These are phyloP conservation scores for Eulacestoma nigropectus DNA, from an alignment of 2,113 vertebrate species.

Conservation along the genomic window DNA sequence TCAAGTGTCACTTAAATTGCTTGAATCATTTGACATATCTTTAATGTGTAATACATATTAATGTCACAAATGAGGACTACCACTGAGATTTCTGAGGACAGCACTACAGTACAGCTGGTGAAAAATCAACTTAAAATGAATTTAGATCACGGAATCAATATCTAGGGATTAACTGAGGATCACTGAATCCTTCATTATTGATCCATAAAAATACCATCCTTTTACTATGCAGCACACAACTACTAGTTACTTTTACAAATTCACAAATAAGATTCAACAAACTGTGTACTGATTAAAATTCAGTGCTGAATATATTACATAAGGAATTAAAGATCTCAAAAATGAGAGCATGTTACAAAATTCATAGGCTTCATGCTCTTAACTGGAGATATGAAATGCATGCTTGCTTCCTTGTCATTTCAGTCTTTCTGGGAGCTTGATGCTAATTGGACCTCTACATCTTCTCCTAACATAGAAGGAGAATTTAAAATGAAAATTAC, in stretches of 20 bases:
- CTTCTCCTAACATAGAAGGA: neutral
- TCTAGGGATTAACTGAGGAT: slow-evolving; percentile 58
- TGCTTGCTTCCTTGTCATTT: neutral
- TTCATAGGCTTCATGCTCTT: neutral
- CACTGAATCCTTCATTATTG: slow-evolving; percentile 64
- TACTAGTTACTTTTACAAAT: slow-evolving; percentile 42
- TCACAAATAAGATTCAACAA: slow-evolving; percentile 26
- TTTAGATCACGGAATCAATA: slow-evolving; percentile 61
- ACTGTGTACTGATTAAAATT: slow-evolving; percentile 27
- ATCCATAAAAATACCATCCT: slow-evolving; percentile 28
- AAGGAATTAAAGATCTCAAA: neutral
- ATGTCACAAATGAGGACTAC: neutral
- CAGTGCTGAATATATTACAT: neutral
- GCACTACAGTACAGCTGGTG: neutral
- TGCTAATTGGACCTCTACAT: neutral
- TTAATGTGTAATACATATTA: neutral
- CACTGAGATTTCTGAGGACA: neutral
- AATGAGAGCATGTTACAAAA: neutral
- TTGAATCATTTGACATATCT: neutral
- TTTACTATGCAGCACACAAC: slow-evolving; percentile 24
- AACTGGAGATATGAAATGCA: neutral
- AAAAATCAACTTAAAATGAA: slow-evolving; percentile 70
- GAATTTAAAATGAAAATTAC: neutral
- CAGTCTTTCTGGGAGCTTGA: neutral
- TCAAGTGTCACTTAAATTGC: neutral